Conservation (phyloP, 2,888 invertebrate genomes). For the Argyra leucocephala region DNA sequence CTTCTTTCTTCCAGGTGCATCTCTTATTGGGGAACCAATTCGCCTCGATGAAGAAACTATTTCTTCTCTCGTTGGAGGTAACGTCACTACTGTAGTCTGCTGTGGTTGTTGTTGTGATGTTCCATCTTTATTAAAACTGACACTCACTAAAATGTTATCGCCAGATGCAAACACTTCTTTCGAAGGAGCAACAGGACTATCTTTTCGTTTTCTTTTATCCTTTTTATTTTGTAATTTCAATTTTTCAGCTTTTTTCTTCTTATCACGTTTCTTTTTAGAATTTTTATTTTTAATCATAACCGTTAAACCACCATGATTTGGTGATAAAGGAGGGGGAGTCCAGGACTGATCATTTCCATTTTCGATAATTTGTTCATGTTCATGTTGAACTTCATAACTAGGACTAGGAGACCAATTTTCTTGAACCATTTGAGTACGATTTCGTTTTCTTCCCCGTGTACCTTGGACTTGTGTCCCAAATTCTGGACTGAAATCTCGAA, state of each 20-base stretch:
- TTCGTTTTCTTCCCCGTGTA: neutral
- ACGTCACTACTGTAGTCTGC: conserved; percentile 41
- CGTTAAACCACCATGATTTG: conserved; percentile 23
- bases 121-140: conserved; percentile 70
- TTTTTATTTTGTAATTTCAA: conserved; percentile 42
- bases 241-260: conserved; percentile 34
- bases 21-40: conserved; percentile 30
- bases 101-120: conserved; percentile 31
- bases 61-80: conserved; percentile 39
- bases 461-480: neutral
- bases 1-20: conserved; percentile 24
- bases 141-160: conserved; percentile 85
- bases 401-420: conserved; percentile 51
- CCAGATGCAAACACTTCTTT: conserved; percentile 90
- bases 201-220: conserved; percentile 37
- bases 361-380: conserved; percentile 30
- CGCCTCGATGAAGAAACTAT: conserved; percentile 32
- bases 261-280: conserved; percentile 34
- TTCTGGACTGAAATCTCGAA: neutral
- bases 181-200: conserved; percentile 51
- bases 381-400: conserved; percentile 37
- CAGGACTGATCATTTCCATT: conserved; percentile 45
- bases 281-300: conserved; percentile 38
- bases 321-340: conserved; percentile 52
- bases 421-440: conserved; percentile 28